Base-by-base conservation (phyloP, 2,113 vertebrate species). In the Lichenostomus cassidix region DNA sequence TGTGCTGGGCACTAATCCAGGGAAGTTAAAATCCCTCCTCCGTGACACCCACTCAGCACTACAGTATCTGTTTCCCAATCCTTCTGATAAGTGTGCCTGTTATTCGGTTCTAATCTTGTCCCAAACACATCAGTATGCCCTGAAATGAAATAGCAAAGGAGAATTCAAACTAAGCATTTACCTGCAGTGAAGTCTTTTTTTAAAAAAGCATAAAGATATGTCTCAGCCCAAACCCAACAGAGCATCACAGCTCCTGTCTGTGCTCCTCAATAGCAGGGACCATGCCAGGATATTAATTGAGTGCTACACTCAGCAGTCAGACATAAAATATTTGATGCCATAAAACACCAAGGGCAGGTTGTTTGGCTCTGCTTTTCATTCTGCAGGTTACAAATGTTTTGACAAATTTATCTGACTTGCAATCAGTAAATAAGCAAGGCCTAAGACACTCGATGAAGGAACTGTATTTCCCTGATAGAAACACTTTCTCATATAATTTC, bases 61-160 rank as follows among this genome's bases (percentile, higher is more conserved):
- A 68, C 80, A 71, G 87, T 87, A 91, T 91, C 90, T 96, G 77
- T 81, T 96, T 94, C 93, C 84, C 89, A 87, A 10, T 55, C 82
- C 65, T 84, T 37, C 80, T 82, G 84, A 69, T 70, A 94, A 83
- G 60, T 5, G 37, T 70, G 82, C 83, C 83, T 83, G 86, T 86
- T 90, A 64, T 55, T 91, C 80, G 58, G 60, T 71, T 89, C 78
- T 82, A 89, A 83, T 82, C 83, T 47, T 70, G 89, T 87, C 77
- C 84, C 87, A 91, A 91, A 91, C 87, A 82, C 65, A 95, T 37
- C 74, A 58, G 37, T 17, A 29, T 52, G 39, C 18, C 62, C 69
- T 1, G 12, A 70, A 44, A 6, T 23, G 20, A 89, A 92, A 58
- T 9, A 53, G 52, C 37, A 79, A 87, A 55, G 47, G 56, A 82